Base-by-base conservation (phyloP, 1,140 invertebrate species). In the Pinna nobilis region DNA sequence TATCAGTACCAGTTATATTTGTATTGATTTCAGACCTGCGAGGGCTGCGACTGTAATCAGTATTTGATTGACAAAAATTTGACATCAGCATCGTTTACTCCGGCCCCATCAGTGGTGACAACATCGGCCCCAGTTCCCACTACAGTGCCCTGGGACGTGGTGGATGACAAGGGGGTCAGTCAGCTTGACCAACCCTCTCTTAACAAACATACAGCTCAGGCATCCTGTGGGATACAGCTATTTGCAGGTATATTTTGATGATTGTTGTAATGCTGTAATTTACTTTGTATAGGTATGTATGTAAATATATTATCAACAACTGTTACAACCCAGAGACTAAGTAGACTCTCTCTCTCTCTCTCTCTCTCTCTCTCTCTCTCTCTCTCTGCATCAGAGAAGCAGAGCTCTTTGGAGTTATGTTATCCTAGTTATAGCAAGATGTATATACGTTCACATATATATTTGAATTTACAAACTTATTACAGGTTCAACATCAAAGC, bases 171-270 rank as follows among this genome's bases (percentile, higher is more conserved):
- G 33, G 33, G 60, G 11, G 39, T 11, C 11, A 47, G 39, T 49
- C 15, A 41, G 15, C 18, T 47, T 28, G 32, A 35, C 15, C n/a
- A 44, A 25, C 20, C 37, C n/a, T 30, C 41, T 3, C 55, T 37
- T n/a, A 41, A 18, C 4, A n/a, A 25, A 30, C 33, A 15, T 5
- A 37, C 30, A 39, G 49, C 55, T 15, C 55, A 41, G 28, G 64
- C 25, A 18, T 68, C 79, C 35, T 81, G 79, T 67, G 79, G 76
- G 18, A 37, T 78, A 44, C 79, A 81, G 59, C 59, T 81, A 53
- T 63, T 70, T 39, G 70, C 69, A 66, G 69, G 74, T 76, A 35
- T 39, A 30, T 66, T 18, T 44, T 11, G 1, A 28, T 37, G 9
- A 35, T 32, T 15, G 32, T 6, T 20, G n/a, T 20, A 41, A 28